Percentiles rank a stretch among this genome's conserved stretches.
Evolutionary conservation across 2,888 invertebrate genomes (phyloP).

Genomic region (Falcaria lacertinaria): DNA sequence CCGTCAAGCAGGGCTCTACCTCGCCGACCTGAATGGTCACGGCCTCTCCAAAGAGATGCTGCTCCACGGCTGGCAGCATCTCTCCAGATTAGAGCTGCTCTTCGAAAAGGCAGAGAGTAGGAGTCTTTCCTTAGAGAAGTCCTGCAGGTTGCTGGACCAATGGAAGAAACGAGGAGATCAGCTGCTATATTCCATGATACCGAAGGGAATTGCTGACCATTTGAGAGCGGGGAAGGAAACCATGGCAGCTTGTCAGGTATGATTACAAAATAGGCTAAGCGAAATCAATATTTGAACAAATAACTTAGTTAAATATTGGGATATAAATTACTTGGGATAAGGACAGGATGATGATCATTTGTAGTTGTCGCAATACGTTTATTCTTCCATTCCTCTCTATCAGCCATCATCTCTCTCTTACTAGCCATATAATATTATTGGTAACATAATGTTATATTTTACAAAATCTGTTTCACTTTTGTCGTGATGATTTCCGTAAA

Average conservation of each 20-base stretch:
- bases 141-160: conserved; percentile 86
- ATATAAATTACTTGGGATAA: too few relatives aligned
- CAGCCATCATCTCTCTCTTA: too few relatives aligned
- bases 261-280: too few relatives aligned
- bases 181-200: conserved; percentile 95
- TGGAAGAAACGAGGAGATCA: conserved; percentile 94
- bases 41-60: conserved; percentile 91
- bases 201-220: conserved; percentile 89
- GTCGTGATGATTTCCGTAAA: too few relatives aligned
- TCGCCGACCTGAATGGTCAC: conserved; percentile 92
- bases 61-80: conserved; percentile 91
- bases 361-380: too few relatives aligned
- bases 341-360: too few relatives aligned
- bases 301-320: too few relatives aligned
- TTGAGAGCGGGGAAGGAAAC: conserved; percentile 87
- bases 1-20: conserved; percentile 86
- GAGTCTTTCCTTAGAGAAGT: conserved; percentile 88
- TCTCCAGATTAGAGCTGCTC: conserved; percentile 87
- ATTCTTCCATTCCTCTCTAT: too few relatives aligned
- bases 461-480: too few relatives aligned
- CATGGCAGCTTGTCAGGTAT: conserved; percentile 88
- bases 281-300: too few relatives aligned
- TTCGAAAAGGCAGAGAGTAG: conserved; percentile 91
- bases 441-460: too few relatives aligned
- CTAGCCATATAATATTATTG: too few relatives aligned